Percentiles rank a stretch among this genome's conserved stretches.
phyloP scores from a whole-genome alignment of 2,797 vertebrate species.

The Peromyscus aztecus region DNA sequence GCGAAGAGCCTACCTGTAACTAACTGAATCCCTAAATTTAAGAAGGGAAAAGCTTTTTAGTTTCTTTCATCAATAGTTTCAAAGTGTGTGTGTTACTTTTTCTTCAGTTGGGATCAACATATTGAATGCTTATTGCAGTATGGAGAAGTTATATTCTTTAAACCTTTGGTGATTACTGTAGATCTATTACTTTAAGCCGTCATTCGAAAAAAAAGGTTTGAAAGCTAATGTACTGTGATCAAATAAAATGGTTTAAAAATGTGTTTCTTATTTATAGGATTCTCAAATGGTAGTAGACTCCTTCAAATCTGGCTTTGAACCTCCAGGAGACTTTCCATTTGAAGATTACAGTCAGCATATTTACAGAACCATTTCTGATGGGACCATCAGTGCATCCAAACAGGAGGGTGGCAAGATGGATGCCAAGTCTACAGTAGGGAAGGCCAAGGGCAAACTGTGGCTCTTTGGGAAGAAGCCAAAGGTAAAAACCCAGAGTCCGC shows the following conservation, averaged over 20 bases:
- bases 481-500: slow-evolving; percentile 89
- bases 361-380: slow-evolving; percentile 96
- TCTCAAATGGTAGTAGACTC: slow-evolving; percentile 96
- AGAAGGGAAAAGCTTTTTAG: slow-evolving; percentile 6
- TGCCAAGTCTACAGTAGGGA: slow-evolving; percentile 93
- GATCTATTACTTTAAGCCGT: slow-evolving; percentile 35
- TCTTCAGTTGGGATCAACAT: slow-evolving; percentile 66
- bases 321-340: slow-evolving; percentile 97
- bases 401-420: slow-evolving; percentile 92
- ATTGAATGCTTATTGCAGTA: slow-evolving; percentile 49
- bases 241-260: slow-evolving; percentile 63
- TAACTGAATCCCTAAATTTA: slow-evolving; percentile 48
- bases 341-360: slow-evolving; percentile 99
- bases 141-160: slow-evolving; percentile 63
- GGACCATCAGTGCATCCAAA: slow-evolving; percentile 95
- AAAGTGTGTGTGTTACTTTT: slow-evolving; percentile 14
- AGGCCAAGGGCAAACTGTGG: slow-evolving; percentile 98
- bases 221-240: slow-evolving; percentile 51
- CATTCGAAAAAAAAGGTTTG: slow-evolving; percentile 42
- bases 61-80: slow-evolving; percentile 56
- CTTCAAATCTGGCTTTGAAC: slow-evolving; percentile 98
- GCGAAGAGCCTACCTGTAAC: not conserved
- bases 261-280: slow-evolving; percentile 90
- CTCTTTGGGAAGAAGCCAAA: slow-evolving; percentile 99
- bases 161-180: slow-evolving; percentile 64